Evolutionary conservation across 2,797 vertebrate genomes (phyloP), one percentile per base, ranked within the genome.

Genomic region (Lagodon rhomboides): DNA sequence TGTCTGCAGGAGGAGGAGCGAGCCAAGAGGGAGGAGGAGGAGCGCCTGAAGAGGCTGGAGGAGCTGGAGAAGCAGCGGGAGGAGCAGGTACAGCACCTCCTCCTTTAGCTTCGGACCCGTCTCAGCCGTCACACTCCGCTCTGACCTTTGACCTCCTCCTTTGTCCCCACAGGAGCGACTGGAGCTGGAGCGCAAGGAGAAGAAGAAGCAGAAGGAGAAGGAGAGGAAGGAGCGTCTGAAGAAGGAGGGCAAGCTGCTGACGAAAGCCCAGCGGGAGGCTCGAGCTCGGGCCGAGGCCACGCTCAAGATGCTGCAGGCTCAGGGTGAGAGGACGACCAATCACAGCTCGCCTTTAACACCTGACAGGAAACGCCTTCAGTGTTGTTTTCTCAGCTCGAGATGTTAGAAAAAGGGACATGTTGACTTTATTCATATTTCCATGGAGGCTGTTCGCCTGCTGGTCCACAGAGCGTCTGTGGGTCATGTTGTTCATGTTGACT

Each of bases 171-270:
- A 99, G 98, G 98, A 99, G 92, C 96, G 97, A 23, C 89, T 99
- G 84, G 98, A 99, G 83, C 97, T 95, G 89, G 98, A 99, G 91
- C 95, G 97, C 20, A 98, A 96, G 87, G 98, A 99, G 93, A 98
- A 97, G 87, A 99, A 96, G 91, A 99, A 98, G 79, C 98, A 97
- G 92, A 99, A 99, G 91, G 98, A 99, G 87, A 99, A 99, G 85
- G 98, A 99, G 92, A 95, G 98, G 75, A 99, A 98, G 87, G 98
- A 99, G 85, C 96, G 98, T 1, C 94, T 99, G 88, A 99, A 99
- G 93, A 99, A 99, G 86, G 98, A 98, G 84, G 98, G 98, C 41
- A 99, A 99, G 56, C 96, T 98, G 63, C 92, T 99, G 90, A 98
- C 98, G 12, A 99, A 98, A 88, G 0, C 98, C 27, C 98, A 99